Base-by-base conservation (phyloP, 1,140 invertebrate species). In the Brachionus calyciflorus region DNA sequence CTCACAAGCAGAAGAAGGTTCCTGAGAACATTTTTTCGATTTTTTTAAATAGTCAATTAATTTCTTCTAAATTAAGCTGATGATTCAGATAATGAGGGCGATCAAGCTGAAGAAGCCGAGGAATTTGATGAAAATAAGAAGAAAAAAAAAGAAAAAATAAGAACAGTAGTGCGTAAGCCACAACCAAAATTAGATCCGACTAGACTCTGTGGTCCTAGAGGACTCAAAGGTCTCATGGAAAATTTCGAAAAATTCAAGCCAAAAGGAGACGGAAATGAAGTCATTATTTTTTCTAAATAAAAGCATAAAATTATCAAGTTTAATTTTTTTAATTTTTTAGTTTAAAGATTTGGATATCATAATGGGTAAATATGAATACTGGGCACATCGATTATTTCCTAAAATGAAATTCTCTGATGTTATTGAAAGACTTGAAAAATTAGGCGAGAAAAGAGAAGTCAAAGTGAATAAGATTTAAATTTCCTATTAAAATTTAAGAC, bases 311-410 rank as follows among this genome's bases (percentile, higher is more conserved):
- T 0, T 12, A 12, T n/a, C 21, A 48, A 33, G 33, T 33, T 4
- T 21, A 19, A n/a, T n/a, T n/a, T 7, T 6, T 40, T 46, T n/a
- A 24, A 68, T 49, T 28, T 40, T 78, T 5, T 65, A 86, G 85
- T 89, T 89, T 77, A 84, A 90, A 78, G 93, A 97, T 86, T 85
- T 97, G 14, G 88, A 92, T 81, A 82, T 88, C 55, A 84, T 96
- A 0, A 88, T 97, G 85, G 89, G 90, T 46, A 90, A 89, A 79
- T 81, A 96, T 65, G 92, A 96, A 80, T 93, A 96, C 80, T 97
- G 94, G 94, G 90, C 90, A 1, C 93, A 96, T 82, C 87, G 93
- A 77, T 82, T 96, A 49, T 95, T 90, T 87, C 93, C 94, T 1
- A 93, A 91, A 81, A 90, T 91, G 79, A 87, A 90, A 19, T 95